Conservation (phyloP, 2,113 vertebrate genomes). For the Struthidea cinerea region DNA sequence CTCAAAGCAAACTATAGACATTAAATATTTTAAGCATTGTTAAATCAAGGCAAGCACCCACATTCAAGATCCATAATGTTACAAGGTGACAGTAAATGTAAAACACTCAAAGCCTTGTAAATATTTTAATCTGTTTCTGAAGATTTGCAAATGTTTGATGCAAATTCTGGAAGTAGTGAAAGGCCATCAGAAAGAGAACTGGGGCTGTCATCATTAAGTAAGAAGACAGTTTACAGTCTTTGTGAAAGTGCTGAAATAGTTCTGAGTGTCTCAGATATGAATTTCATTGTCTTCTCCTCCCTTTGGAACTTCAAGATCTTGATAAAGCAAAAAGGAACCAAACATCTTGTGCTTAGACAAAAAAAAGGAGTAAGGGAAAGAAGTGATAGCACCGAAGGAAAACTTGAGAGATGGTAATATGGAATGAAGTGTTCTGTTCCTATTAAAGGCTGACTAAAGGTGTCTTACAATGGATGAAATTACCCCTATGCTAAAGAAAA, state of each 20-base stretch:
- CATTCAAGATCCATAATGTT: background rate
- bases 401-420: background rate
- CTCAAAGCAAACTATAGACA: background rate
- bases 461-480: background rate
- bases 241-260: background rate
- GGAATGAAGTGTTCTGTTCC: background rate
- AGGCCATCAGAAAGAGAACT: background rate
- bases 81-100: background rate
- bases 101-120: background rate
- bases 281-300: background rate
- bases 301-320: background rate
- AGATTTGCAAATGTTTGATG: background rate
- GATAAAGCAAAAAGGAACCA: background rate
- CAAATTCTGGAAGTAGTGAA: background rate
- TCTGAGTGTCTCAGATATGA: background rate
- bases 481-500: background rate
- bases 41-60: background rate
- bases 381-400: background rate
- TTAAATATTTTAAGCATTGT: background rate
- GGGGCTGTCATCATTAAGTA: background rate
- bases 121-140: conserved; percentile 33
- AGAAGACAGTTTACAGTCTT: background rate
- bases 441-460: background rate
- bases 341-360: background rate
- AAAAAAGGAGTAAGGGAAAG: background rate